Evolutionary conservation across 2,113 vertebrate species (phyloP), one percentile per base, ranked within the genome.

Genomic region (Chaetodon auriga): DNA sequence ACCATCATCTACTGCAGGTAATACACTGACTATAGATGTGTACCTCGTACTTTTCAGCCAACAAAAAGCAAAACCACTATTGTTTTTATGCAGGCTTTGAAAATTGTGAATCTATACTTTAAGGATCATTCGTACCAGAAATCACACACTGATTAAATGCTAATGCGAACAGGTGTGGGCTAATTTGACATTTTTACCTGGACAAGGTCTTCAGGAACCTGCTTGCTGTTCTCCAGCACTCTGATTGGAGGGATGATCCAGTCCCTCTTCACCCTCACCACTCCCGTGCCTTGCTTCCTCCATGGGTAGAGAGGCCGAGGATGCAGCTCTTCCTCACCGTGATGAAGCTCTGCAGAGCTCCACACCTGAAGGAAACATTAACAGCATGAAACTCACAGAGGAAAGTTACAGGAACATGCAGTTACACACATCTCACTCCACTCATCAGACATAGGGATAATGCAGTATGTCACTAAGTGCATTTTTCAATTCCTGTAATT

Each of bases 181-280:
- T 30, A 6, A 48, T 21, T 65, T 62, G 21, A 49, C 35, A 45
- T 30, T 57, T 64, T 84, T 92, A 99, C 98, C 98, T 99, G 98
- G 75, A 99, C 98, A 79, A 99, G 93, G 3, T 96, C 90, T 86
- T 97, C 96, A 0, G 98, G 98, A 77, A 99, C 93, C 77, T 96
- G 95, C 73, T 96, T 98, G 95, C 97, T 95, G 88, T 99, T 99
- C 94, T 99, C 98, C 0, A 96, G 94, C 63, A 99, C 95, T 0
- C 97, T 96, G 93, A 99, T 99, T 36, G 97, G 97, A 16, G 98
- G 98, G 76, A 99, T 99, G 87, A 99, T 97, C 98, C 98, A 99
- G 84, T 98, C 98, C 82, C 98, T 96, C 87, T 97, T 97, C 75
- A 97, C 95, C 51, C 98, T 87, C 68, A 94, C 65, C 0, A 54